A percentile compares a stretch with the other conserved stretches of the same genome.
phyloP scores from a whole-genome alignment of 2,797 vertebrate species.

The Clamator glandarius region DNA sequence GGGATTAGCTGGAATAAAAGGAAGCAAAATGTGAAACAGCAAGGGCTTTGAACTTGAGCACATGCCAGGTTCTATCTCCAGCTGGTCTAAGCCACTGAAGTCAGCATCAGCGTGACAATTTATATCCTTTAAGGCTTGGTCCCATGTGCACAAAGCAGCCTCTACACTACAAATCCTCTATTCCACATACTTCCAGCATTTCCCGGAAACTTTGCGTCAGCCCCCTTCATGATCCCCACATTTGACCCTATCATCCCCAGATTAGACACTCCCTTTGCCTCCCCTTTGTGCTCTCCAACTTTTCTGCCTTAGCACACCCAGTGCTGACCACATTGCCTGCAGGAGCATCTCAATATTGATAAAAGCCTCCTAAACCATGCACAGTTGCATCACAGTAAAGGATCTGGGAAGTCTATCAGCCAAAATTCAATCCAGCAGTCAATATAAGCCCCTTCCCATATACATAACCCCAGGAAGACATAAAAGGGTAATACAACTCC shows the following conservation, averaged over 20 bases:
- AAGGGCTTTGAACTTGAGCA: neutral
- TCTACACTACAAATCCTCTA: neutral
- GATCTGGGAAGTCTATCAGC: neutral
- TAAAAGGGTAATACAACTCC: neutral
- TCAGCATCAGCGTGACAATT: neutral
- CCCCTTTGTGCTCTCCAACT: neutral
- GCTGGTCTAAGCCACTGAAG: neutral
- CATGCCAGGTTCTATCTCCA: neutral
- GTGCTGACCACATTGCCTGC: neutral
- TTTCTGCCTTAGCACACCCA: neutral
- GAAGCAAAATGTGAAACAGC: neutral
- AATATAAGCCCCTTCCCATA: neutral
- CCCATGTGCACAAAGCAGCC: neutral
- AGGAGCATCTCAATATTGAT: neutral
- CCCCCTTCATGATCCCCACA: fast-evolving
- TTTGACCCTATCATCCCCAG: neutral
- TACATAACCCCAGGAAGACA: neutral
- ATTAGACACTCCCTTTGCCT: neutral
- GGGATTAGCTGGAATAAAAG: neutral
- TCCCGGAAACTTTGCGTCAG: neutral
- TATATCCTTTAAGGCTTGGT: neutral
- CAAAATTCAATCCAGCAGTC: neutral
- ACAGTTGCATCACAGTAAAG: neutral
- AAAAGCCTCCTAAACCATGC: neutral
- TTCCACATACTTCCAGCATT: neutral